Evolutionary conservation across 2,888 invertebrate species (phyloP).

Genomic region (Polydrusus pterygomalis): DNA sequence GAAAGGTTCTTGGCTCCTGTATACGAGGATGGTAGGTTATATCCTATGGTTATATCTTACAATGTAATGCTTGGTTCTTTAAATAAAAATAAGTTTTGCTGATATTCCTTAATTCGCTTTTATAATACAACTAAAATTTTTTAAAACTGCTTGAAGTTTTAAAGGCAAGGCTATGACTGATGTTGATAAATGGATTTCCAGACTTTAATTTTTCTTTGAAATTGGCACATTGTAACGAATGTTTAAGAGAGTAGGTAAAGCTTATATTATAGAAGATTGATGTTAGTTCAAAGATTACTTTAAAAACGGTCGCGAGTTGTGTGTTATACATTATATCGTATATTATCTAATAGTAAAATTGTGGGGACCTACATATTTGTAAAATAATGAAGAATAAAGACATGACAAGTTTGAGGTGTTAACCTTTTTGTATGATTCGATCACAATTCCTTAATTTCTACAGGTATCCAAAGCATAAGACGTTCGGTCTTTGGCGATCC

Average conservation of each 20-base stretch:
- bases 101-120: too few species aligned
- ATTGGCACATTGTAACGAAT: not conserved
- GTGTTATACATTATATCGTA: too few species aligned
- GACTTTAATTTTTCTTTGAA: constrained; percentile 14
- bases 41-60: not conserved
- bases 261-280: constrained; percentile 7
- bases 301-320: too few species aligned
- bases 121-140: not conserved
- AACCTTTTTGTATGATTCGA: too few species aligned
- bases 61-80: too few species aligned
- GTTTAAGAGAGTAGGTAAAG: not conserved
- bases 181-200: constrained; percentile 16
- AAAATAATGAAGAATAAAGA: too few species aligned
- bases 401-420: too few species aligned
- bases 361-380: too few species aligned
- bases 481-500: constrained; percentile 76
- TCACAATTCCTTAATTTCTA: constrained; percentile 5
- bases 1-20: constrained; percentile 86
- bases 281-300: not conserved
- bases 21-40: constrained; percentile 84
- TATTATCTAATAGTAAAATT: too few species aligned
- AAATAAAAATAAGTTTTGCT: too few species aligned
- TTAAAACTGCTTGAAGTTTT: not conserved
- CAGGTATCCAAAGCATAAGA: constrained; percentile 74
- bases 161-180: not conserved